Evolutionary conservation across 2,888 invertebrate genomes (phyloP).

Genomic region (Abrostola triplasia): DNA sequence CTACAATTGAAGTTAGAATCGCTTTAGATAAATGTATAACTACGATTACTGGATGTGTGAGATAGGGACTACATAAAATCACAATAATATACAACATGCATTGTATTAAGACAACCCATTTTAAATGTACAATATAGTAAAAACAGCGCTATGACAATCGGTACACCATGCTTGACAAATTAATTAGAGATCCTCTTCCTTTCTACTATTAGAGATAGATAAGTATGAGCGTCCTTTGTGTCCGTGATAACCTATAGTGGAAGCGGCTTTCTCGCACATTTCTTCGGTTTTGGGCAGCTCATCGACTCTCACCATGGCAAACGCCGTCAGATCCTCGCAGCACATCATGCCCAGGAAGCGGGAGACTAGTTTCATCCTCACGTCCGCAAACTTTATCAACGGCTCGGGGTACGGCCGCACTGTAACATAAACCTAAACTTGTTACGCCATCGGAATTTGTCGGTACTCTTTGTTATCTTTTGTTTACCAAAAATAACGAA

Average conservation of each 20-base stretch:
- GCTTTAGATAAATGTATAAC: not conserved
- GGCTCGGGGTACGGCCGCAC: slow-evolving; percentile 71
- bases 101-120: slow-evolving; percentile 9
- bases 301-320: slow-evolving; percentile 66
- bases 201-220: slow-evolving; percentile 53
- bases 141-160: not conserved
- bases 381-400: slow-evolving; percentile 70
- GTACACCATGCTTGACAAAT: not conserved
- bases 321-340: slow-evolving; percentile 77
- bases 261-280: slow-evolving; percentile 65
- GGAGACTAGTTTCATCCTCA: slow-evolving; percentile 74
- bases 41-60: not conserved
- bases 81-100: not conserved
- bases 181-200: slow-evolving; percentile 53
- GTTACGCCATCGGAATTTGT: slow-evolving; percentile 18
- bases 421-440: slow-evolving; percentile 58
- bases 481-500: too few species aligned
- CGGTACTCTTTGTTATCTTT: slow-evolving; percentile 13
- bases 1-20: not conserved
- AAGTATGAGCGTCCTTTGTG: slow-evolving; percentile 71
- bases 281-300: slow-evolving; percentile 71
- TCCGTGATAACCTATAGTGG: slow-evolving; percentile 63
- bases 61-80: not conserved
- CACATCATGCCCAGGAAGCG: slow-evolving; percentile 77
- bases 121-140: not conserved